Percentiles rank a stretch among this genome's conserved stretches.
phyloP scores from a whole-genome alignment of 2,888 invertebrate species.

The Crossocerus cetratus region DNA sequence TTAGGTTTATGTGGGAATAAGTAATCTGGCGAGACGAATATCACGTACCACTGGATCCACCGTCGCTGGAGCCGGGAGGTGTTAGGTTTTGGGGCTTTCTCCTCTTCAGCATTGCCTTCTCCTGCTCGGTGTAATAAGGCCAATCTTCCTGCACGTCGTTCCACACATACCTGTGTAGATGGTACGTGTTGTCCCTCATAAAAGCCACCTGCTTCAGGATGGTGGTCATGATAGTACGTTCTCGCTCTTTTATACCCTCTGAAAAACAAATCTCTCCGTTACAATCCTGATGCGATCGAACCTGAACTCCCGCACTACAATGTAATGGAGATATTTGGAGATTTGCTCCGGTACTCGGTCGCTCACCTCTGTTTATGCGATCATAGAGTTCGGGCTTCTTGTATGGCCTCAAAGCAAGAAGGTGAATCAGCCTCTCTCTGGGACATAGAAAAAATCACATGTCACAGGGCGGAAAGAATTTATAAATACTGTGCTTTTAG shows the following conservation, averaged over 20 bases:
- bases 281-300: background rate
- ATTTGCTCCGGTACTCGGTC: background rate
- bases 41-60: slow-evolving; percentile 81
- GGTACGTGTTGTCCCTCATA: slow-evolving; percentile 93
- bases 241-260: slow-evolving; percentile 93
- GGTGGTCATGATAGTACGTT: slow-evolving; percentile 86
- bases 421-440: slow-evolving; percentile 96
- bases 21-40: background rate
- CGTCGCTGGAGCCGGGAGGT: slow-evolving; percentile 91
- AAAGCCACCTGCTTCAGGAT: slow-evolving; percentile 89
- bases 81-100: slow-evolving; percentile 95
- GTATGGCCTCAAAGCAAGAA: slow-evolving; percentile 94
- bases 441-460: slow-evolving; percentile 76
- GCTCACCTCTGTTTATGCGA: slow-evolving; percentile 86
- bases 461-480: too few species aligned
- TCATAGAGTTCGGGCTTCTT: slow-evolving; percentile 94
- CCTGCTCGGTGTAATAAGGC: slow-evolving; percentile 95
- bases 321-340: background rate
- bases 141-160: slow-evolving; percentile 96
- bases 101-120: slow-evolving; percentile 91
- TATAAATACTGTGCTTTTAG: too few species aligned
- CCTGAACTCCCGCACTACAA: background rate
- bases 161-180: slow-evolving; percentile 92
- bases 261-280: slow-evolving; percentile 70
- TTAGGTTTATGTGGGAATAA: background rate